phyloP scores from a whole-genome alignment of 2,888 invertebrate species.

The Noctua janthina region DNA sequence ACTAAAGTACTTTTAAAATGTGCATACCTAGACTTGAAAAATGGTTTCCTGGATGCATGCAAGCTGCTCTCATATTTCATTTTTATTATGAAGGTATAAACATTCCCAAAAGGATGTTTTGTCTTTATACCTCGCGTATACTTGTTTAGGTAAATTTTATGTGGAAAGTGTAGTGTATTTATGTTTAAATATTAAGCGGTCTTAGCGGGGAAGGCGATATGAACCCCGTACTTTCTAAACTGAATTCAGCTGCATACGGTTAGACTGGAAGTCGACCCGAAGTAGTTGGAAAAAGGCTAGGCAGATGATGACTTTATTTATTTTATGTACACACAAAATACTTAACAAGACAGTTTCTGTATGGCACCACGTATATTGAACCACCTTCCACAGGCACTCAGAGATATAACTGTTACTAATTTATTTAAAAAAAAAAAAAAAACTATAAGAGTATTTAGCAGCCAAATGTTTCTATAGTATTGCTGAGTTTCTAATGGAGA shows the following conservation, averaged over 20 bases:
- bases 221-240: neutral
- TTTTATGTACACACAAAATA: no score
- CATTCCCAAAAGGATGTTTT: constrained; percentile 9
- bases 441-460: no score
- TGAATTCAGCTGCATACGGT: neutral
- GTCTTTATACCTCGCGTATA: constrained; percentile 7
- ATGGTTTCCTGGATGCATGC: constrained; percentile 53
- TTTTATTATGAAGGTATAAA: constrained; percentile 40
- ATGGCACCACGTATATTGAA: no score
- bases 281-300: neutral
- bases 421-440: no score
- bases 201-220: neutral
- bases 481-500: no score
- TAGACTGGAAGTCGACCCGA: neutral
- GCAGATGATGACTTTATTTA: neutral
- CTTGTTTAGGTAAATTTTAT: constrained; percentile 21
- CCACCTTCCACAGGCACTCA: no score
- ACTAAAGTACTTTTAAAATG: constrained; percentile 26
- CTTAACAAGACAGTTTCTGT: no score
- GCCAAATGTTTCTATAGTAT: no score
- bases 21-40: constrained; percentile 26
- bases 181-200: neutral
- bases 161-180: constrained; percentile 3
- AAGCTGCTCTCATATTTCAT: constrained; percentile 46
- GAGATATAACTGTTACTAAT: no score